Conservation (phyloP, 2,797 vertebrate species). For the Platyrinchus mystaceus region DNA sequence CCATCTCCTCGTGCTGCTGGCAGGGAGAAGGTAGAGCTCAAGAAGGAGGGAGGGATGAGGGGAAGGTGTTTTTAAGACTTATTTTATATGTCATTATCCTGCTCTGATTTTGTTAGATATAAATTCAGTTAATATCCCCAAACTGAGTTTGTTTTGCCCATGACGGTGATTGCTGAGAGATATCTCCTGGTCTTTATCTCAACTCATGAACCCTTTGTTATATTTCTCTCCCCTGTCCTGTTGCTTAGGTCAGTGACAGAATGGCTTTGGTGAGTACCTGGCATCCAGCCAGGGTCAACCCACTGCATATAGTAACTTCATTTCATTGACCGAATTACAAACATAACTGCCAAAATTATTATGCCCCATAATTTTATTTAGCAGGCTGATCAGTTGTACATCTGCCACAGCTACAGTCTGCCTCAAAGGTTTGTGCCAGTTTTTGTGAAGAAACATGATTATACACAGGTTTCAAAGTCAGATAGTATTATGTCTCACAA, state of each 20-base stretch:
- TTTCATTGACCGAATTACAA: neutral
- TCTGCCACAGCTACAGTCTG: neutral
- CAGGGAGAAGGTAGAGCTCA: neutral
- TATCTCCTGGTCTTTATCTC: neutral
- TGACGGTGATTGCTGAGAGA: neutral
- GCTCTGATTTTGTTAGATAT: neutral
- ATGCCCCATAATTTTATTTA: neutral
- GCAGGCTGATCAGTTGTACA: neutral
- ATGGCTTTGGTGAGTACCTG: neutral
- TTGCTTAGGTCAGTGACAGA: neutral
- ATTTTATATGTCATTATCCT: neutral
- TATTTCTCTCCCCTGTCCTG: neutral
- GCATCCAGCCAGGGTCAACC: neutral
- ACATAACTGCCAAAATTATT: neutral
- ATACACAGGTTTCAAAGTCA: neutral
- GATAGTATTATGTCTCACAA: neutral
- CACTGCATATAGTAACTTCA: neutral
- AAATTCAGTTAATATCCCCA: neutral
- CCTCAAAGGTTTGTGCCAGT: neutral
- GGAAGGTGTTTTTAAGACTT: neutral
- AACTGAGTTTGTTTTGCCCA: neutral
- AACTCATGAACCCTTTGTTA: no score
- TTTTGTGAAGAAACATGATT: neutral
- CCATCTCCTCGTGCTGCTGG: neutral
- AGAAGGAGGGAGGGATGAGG: neutral